Evolutionary conservation across 2,888 invertebrate genomes (phyloP), one percentile per base, ranked within the genome.

Genomic region (Tetragnatha montana): DNA sequence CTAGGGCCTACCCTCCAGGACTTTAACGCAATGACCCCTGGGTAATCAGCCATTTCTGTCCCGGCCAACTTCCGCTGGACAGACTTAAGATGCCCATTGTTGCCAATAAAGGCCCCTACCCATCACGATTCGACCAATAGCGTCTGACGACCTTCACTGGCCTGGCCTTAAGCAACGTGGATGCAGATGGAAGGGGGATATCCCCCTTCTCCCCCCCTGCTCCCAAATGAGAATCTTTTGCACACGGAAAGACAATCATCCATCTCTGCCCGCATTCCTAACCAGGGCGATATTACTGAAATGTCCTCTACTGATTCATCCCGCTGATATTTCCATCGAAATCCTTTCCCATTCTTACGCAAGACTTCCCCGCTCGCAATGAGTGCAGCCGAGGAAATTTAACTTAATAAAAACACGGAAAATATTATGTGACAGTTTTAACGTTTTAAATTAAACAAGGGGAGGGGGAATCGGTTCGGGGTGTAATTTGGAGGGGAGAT

Each of bases 21-120:
- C 90, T 83, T 90, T 90, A 87, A 87, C 90, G 90, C 90, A 87
- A 83, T 90, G 90, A 90, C 90, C 90, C 90, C 83, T 87, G 87
- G 87, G 87, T 87, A 90, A 90, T 90, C 90, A 90, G 80, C 90
- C 79, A 90, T 90, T 90, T 90, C 90, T 90, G 90, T 87, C 87
- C 81, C 51, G 74, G 80, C 79, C 83, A 83, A 83, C 87, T 90
- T 90, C 83, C 83, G 80, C 83, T 79, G 87, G 68, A 73, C 90
- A 84, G 90, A 87, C 82, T 89, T 89, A 89, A 89, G 89, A 89
- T 89, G 89, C 74, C 89, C 89, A 89, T 89, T 89, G 89, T 82
- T 89, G 89, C 89, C 89, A 89, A 89, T 89, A 89, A 89, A 85
- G 89, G 70, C 84, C 89, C 85, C 84, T 85, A 83, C 84, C 89